Evolutionary conservation across 2,113 vertebrate genomes (phyloP).

Genomic region (Carettochelys insculpta): DNA sequence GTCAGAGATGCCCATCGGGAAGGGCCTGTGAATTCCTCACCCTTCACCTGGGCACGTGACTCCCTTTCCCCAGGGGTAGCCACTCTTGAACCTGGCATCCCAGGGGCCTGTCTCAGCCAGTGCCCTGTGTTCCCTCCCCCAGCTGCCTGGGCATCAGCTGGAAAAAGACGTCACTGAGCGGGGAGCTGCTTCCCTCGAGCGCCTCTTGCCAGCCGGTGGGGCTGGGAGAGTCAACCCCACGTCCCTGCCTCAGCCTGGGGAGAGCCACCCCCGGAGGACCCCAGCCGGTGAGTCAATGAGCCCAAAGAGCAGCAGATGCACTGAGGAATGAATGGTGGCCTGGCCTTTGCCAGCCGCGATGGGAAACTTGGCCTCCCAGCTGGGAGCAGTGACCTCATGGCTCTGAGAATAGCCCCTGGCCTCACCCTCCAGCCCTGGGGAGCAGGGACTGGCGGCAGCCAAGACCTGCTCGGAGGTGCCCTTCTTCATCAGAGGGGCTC

Average conservation of each 20-base stretch:
- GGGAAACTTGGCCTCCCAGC: background rate
- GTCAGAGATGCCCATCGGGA: background rate
- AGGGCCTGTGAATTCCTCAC: background rate
- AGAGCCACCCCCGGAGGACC: background rate
- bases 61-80: background rate
- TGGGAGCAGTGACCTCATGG: slow-evolving; percentile 42
- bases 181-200: background rate
- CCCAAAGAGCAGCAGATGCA: background rate
- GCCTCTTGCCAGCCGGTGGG: rapidly evolving
- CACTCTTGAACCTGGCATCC: background rate
- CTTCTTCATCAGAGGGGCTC: no score
- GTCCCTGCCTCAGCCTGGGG: background rate
- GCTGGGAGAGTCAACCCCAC: background rate
- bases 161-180: background rate
- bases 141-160: background rate
- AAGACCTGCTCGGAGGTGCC: no score
- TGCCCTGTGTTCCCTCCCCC: background rate
- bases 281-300: background rate
- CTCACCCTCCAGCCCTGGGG: background rate
- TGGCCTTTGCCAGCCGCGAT: background rate
- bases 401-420: slow-evolving; percentile 52
- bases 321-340: background rate
- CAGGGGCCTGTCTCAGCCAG: background rate
- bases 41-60: background rate
- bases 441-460: background rate